Conservation (phyloP, 1,140 invertebrate species). For the Macrobrachium nipponense region DNA sequence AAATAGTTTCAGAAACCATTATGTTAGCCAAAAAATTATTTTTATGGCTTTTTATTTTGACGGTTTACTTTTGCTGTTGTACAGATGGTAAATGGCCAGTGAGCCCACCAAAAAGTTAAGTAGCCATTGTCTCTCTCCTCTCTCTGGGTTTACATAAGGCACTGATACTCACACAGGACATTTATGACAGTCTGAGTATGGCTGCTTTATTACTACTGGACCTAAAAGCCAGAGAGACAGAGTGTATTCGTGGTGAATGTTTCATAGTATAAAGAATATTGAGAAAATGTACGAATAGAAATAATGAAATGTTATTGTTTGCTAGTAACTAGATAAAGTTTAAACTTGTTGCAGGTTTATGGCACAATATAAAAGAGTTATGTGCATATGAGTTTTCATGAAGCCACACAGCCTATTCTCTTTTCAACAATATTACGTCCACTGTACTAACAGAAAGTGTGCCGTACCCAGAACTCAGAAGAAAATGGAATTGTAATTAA, state of each 20-base stretch:
- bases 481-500: constrained; percentile 14
- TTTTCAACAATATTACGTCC: constrained; percentile 38
- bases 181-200: constrained; percentile 9
- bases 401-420: constrained; percentile 7
- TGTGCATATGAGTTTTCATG: no score
- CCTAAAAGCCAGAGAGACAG: constrained; percentile 30
- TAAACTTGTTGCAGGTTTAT: not conserved
- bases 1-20: no score
- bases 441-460: constrained; percentile 29
- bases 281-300: not conserved
- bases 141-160: constrained; percentile 32
- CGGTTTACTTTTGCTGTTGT: not conserved
- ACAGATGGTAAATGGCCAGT: constrained; percentile 3
- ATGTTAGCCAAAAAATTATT: no score
- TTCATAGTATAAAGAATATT: not conserved
- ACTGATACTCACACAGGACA: constrained; percentile 9
- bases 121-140: constrained; percentile 15
- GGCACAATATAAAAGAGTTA: no score
- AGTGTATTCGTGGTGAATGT: not conserved
- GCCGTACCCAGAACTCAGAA: constrained; percentile 9
- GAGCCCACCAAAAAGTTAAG: not conserved
- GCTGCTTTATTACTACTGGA: constrained; percentile 33
- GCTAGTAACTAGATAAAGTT: not conserved
- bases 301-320: not conserved
- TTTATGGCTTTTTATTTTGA: no score